These are phyloP conservation scores for Dipodomys ordii DNA, from an alignment of 2,113 vertebrate genomes.

Conservation along the genomic window DNA sequence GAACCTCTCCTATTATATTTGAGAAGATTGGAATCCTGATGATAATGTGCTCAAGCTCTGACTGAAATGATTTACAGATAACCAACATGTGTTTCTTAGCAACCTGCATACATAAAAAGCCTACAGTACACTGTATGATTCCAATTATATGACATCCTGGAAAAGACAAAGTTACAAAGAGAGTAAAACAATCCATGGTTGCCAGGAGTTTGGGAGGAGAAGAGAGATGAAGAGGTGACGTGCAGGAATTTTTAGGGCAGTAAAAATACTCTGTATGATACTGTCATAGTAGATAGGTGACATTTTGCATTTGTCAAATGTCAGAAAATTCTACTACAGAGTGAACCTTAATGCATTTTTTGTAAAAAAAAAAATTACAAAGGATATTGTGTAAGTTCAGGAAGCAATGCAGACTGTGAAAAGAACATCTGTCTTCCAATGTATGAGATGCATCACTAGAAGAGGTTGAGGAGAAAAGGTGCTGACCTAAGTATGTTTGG, in stretches of 20 bases:
- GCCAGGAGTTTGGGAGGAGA: not conserved
- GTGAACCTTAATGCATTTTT: not conserved
- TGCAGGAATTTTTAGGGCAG: not conserved
- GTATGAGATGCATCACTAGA: not conserved
- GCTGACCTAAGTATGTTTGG: not conserved
- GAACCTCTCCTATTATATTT: conserved; percentile 10
- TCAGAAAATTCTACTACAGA: not conserved
- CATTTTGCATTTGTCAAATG: not conserved
- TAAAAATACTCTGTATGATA: not conserved
- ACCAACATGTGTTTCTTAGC: conserved; percentile 52
- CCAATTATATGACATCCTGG: conserved; percentile 39
- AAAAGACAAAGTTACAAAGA: conserved; percentile 29
- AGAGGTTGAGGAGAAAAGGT: not conserved
- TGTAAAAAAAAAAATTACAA: not conserved
- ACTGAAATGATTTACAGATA: conserved; percentile 50
- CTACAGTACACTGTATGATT: not conserved
- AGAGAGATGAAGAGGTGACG: not conserved
- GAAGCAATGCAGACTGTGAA: not conserved
- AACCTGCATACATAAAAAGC: conserved; percentile 47
- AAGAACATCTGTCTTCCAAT: not conserved
- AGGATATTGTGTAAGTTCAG: not conserved
- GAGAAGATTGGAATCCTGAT: conserved; percentile 54
- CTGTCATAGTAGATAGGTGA: not conserved
- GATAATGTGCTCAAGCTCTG: not conserved
- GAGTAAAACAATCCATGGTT: not conserved